Conservation (phyloP, 2,888 invertebrate species). For the Troides aeacus region DNA sequence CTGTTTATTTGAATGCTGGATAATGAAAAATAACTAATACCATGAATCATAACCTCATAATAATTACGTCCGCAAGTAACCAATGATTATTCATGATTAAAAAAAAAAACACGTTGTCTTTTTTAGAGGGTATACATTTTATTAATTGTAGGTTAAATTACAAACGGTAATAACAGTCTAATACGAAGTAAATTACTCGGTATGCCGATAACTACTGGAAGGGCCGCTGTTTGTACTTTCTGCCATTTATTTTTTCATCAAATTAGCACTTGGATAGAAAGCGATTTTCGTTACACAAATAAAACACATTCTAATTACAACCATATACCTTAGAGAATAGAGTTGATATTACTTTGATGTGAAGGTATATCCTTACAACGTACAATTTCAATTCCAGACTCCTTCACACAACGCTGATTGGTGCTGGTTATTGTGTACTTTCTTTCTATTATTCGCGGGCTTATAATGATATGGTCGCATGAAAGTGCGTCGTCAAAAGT, state of each 20-base stretch:
- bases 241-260: slow-evolving; percentile 6
- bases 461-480: slow-evolving; percentile 14
- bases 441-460: slow-evolving; percentile 10
- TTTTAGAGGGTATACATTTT: neutral
- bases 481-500: neutral
- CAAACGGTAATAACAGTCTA: slow-evolving; percentile 8
- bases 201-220: slow-evolving; percentile 6
- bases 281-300: neutral
- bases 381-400: slow-evolving; percentile 15
- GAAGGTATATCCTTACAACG: slow-evolving; percentile 7
- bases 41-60: too few species aligned
- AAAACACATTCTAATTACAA: neutral
- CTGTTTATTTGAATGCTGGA: too few species aligned
- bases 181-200: slow-evolving; percentile 6
- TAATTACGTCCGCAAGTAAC: too few species aligned
- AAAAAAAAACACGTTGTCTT: neutral
- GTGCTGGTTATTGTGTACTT: slow-evolving; percentile 6
- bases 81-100: neutral
- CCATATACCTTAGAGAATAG: neutral
- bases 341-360: neutral
- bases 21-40: too few species aligned
- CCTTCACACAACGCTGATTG: slow-evolving; percentile 17
- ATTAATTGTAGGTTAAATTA: slow-evolving; percentile 7
- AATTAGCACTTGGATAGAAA: slow-evolving; percentile 17
- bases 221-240: neutral